phyloP scores from a whole-genome alignment of 1,140 invertebrate species.

The Lordiphosa collinella region DNA sequence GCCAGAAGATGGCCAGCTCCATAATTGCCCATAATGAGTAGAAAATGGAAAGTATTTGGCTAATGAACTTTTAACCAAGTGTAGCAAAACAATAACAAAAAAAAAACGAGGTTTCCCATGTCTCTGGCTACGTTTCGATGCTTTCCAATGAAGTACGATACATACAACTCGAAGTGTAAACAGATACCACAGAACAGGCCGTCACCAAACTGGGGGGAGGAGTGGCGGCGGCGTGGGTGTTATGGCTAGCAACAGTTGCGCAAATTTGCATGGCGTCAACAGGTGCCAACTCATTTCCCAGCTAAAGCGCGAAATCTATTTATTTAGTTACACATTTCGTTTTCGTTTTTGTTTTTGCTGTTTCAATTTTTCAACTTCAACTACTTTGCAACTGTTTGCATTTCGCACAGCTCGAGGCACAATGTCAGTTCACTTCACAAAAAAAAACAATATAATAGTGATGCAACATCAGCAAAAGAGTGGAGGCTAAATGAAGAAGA shows the following conservation, averaged over 20 bases:
- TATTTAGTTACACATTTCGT: slow-evolving; percentile 60
- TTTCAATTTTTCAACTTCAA: slow-evolving; percentile 50
- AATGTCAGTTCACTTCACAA: slow-evolving; percentile 40
- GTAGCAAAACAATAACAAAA: background rate
- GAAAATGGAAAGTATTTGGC: slow-evolving; percentile 19
- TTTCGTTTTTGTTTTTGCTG: slow-evolving; percentile 33
- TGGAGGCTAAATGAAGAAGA: too few relatives aligned
- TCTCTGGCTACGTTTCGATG: slow-evolving; percentile 19
- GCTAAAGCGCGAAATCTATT: slow-evolving; percentile 57
- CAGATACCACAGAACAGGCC: slow-evolving; percentile 35
- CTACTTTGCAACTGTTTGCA: slow-evolving; percentile 44
- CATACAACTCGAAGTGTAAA: slow-evolving; percentile 33
- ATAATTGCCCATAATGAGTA: slow-evolving; percentile 23
- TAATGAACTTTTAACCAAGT: slow-evolving; percentile 30
- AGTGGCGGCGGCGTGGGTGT: background rate
- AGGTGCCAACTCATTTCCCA: slow-evolving; percentile 55
- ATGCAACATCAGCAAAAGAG: slow-evolving; percentile 35
- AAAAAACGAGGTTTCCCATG: slow-evolving; percentile 31
- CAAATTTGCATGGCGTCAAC: slow-evolving; percentile 69
- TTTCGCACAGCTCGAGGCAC: slow-evolving; percentile 30
- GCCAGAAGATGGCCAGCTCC: slow-evolving; percentile 1
- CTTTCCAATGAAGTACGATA: slow-evolving; percentile 19
- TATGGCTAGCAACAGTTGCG: slow-evolving; percentile 45
- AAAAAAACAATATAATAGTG: slow-evolving; percentile 18
- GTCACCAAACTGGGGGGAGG: background rate